phyloP scores from a whole-genome alignment of 2,888 invertebrate species.

The Dryocosmus kuriphilus region DNA sequence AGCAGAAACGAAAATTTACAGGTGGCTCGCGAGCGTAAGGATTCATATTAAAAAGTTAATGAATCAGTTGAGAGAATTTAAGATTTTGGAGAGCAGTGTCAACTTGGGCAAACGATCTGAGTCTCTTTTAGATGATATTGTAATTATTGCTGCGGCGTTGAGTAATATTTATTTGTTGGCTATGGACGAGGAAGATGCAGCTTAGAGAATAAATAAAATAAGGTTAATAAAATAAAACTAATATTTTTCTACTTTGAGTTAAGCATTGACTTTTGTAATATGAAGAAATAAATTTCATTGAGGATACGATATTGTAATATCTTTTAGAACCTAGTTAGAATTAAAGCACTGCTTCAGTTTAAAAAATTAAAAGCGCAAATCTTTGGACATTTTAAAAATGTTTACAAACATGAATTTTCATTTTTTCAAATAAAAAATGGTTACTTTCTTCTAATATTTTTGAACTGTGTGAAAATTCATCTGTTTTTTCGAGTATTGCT shows the following conservation, averaged over 20 bases:
- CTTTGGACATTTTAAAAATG: too few relatives aligned
- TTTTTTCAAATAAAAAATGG: too few relatives aligned
- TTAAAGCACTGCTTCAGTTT: too few relatives aligned
- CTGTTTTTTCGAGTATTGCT: too few relatives aligned
- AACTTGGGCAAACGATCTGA: not conserved
- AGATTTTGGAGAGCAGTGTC: conserved; percentile 11
- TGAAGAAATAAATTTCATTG: not conserved
- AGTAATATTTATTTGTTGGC: conserved; percentile 13
- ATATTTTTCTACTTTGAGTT: not conserved
- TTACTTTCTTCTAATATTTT: too few relatives aligned
- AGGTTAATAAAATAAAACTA: too few relatives aligned
- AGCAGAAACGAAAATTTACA: not conserved
- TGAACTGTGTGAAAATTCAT: too few relatives aligned
- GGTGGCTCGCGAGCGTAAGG: not conserved
- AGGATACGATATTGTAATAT: not conserved
- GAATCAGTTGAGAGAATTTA: not conserved
- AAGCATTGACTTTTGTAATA: not conserved
- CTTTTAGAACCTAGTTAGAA: not conserved
- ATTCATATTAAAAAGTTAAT: not conserved
- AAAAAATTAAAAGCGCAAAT: too few relatives aligned
- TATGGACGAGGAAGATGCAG: not conserved
- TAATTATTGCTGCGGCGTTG: conserved; percentile 31
- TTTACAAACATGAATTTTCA: too few relatives aligned
- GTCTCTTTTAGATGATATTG: conserved; percentile 22
- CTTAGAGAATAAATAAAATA: not conserved